A percentile compares a stretch with the other conserved stretches of the same genome.
Conservation (phyloP, 1,140 invertebrate genomes). For the Lepidurus packardi region DNA sequence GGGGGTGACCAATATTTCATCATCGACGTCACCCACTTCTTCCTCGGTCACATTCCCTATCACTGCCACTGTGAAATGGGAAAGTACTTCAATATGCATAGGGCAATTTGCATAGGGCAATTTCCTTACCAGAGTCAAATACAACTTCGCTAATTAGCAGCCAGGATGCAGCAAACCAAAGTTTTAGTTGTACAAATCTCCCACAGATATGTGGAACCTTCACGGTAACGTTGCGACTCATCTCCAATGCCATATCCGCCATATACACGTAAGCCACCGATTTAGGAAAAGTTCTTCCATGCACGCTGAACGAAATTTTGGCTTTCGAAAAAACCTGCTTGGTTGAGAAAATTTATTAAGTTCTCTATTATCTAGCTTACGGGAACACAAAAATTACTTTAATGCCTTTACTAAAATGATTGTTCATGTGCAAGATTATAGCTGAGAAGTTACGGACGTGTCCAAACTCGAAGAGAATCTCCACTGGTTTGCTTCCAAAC, state of each 20-base stretch:
- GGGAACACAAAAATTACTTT: constrained; percentile 48
- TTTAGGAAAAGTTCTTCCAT: constrained; percentile 55
- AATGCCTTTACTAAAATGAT: constrained; percentile 60
- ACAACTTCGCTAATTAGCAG: constrained; percentile 72
- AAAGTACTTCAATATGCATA: not conserved
- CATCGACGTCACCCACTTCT: not conserved
- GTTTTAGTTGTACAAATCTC: constrained; percentile 60
- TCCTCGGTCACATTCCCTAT: not conserved
- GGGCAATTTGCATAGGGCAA: not conserved
- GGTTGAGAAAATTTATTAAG: constrained; percentile 20
- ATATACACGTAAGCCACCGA: constrained; percentile 63
- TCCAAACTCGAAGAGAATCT: constrained; percentile 63
- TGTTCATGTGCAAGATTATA: constrained; percentile 63
- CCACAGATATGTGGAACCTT: constrained; percentile 57
- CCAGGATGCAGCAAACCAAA: constrained; percentile 69
- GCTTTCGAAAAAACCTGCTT: constrained; percentile 62
- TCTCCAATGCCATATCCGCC: constrained; percentile 63
- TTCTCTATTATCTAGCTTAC: not conserved
- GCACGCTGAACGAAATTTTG: constrained; percentile 62
- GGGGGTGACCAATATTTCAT: not conserved
- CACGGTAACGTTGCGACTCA: constrained; percentile 66
- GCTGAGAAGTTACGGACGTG: constrained; percentile 58
- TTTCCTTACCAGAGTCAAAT: constrained; percentile 58
- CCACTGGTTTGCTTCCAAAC: constrained; percentile 49
- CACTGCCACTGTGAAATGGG: not conserved